Conservation (phyloP, 2,113 vertebrate genomes). For the Engraulis encrasicolus region DNA sequence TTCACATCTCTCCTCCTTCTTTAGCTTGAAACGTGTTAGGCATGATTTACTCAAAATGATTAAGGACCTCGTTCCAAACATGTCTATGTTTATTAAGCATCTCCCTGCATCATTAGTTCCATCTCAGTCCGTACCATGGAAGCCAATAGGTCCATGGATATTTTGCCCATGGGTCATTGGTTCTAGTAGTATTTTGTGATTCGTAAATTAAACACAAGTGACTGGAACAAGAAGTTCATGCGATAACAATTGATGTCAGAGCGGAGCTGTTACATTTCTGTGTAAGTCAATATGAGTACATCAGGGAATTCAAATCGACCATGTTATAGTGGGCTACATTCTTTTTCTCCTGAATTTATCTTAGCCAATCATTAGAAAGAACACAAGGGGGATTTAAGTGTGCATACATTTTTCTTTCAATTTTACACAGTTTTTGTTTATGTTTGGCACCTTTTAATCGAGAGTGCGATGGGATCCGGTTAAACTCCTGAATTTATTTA, state of each 20-base stretch:
- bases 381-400: too few species aligned
- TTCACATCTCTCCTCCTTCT: too few species aligned
- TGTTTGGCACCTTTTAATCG: too few species aligned
- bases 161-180: background rate
- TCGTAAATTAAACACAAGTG: background rate
- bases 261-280: background rate
- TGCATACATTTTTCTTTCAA: too few species aligned
- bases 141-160: conserved; percentile 4
- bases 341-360: too few species aligned
- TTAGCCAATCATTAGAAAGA: too few species aligned
- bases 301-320: background rate
- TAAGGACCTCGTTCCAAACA: background rate
- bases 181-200: conserved; percentile 1
- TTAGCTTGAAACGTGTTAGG: background rate
- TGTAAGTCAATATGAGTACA: background rate
- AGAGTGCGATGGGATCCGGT: too few species aligned
- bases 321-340: background rate
- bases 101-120: background rate
- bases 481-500: background rate
- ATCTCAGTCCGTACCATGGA: background rate
- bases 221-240: background rate
- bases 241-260: background rate
- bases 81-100: conserved; percentile 1
- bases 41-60: conserved; percentile 5
- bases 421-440: too few species aligned